Base-by-base conservation (phyloP, 2,888 invertebrate genomes). In the Hipparchia semele region DNA sequence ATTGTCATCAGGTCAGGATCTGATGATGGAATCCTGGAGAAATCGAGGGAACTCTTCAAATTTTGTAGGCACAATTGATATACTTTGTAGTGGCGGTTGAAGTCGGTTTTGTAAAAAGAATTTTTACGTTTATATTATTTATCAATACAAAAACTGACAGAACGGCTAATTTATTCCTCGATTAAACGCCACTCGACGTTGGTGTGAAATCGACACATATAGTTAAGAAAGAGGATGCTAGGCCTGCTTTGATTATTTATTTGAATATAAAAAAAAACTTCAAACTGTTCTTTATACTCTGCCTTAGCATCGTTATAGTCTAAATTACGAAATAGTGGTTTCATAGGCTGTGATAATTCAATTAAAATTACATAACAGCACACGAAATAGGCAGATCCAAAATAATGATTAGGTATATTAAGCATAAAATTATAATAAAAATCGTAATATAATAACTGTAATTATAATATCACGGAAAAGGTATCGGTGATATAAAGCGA, bases 281-380 rank as follows among this genome's bases (percentile, higher is more conserved):
- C 23, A 23, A 23, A 23, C 23, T 23, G 23, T 23, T 68, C 65
- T 65, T 74, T 69, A 49, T 49, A 60, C 12, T 66, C 53, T 65
- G 68, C 65, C 68, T 54, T 68, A 65, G 65, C 64, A 71, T 23
- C 68, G 60, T 64, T 56, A 23, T 1, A 23, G 23, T 23, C 23
- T 59, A 23, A 45, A 66, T 67, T 72, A 61, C 69, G 69, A 74
- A 72, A 72, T 68, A 65, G 53, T 13, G 46, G 54, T 58, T 69
- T 71, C 51, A 46, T 71, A 61, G 39, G 54, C 54, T 33, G n/a
- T 68, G 67, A 73, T 66, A 68, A 71, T 68, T 68, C 61, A 70
- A 66, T 70, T 53, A 66, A 69, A 59, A 56, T 65, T 10, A 58
- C 51, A n/a, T 59, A 59, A 70, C 23, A 49, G 7, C 45, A 58